Conservation (phyloP, 2,888 invertebrate species). For the Pachydiplax longipennis region DNA sequence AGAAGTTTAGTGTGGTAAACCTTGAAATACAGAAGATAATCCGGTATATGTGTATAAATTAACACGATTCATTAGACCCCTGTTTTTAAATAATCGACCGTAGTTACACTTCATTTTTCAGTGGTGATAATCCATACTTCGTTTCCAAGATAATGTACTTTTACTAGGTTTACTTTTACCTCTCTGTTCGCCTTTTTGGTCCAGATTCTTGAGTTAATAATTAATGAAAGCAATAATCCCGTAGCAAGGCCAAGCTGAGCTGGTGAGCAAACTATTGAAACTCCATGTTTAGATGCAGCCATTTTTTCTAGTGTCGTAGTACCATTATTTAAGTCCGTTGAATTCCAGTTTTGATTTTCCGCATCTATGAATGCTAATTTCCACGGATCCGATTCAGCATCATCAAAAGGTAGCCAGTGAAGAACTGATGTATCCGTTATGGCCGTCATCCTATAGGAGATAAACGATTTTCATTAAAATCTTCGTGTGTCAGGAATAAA, state of each 20-base stretch:
- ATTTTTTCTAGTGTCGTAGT: background rate
- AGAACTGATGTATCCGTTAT: slow-evolving; percentile 23
- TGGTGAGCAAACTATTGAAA: background rate
- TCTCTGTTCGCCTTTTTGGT: slow-evolving; percentile 10
- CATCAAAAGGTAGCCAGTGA: slow-evolving; percentile 26
- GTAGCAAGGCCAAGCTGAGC: slow-evolving; percentile 31
- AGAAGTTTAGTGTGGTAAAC: too few relatives aligned
- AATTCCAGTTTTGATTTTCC: slow-evolving; percentile 21
- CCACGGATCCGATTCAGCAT: background rate
- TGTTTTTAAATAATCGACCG: too few relatives aligned
- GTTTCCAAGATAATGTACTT: too few relatives aligned
- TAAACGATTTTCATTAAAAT: background rate
- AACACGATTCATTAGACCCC: too few relatives aligned
- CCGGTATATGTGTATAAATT: too few relatives aligned
- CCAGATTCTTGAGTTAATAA: slow-evolving; percentile 12
- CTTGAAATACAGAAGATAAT: too few relatives aligned
- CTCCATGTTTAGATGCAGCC: background rate
- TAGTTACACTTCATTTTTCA: too few relatives aligned
- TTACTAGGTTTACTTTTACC: background rate
- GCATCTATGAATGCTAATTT: background rate
- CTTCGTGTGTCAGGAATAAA: background rate
- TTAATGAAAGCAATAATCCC: slow-evolving; percentile 5
- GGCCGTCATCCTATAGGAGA: background rate
- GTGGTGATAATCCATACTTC: too few relatives aligned
- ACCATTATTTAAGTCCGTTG: background rate